Conservation (phyloP, 2,888 invertebrate species). For the Boloria selene region DNA sequence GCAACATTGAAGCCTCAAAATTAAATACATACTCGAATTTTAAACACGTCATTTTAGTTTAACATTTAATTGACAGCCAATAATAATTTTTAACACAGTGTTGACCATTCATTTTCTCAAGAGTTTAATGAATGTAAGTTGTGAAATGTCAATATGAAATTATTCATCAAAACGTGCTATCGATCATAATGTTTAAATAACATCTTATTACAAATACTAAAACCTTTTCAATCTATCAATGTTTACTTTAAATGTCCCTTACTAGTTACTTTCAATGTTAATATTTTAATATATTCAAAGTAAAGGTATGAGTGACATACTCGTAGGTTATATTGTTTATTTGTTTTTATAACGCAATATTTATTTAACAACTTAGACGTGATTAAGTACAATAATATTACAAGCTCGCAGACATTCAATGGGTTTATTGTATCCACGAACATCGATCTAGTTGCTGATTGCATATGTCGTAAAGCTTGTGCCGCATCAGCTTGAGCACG, state of each 20-base stretch:
- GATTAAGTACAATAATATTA: constrained; percentile 6
- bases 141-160: constrained; percentile 20
- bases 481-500: constrained; percentile 9
- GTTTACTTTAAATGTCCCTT: constrained; percentile 10
- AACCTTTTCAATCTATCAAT: constrained; percentile 20
- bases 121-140: constrained; percentile 16
- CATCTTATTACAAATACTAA: constrained; percentile 21
- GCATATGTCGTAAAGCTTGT: constrained; percentile 21
- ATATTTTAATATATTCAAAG: background rate
- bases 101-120: constrained; percentile 10
- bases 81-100: constrained; percentile 15
- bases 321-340: background rate
- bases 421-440: constrained; percentile 15
- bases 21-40: constrained; percentile 4
- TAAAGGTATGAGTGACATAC: too few species aligned
- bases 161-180: constrained; percentile 13
- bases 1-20: constrained; percentile 16
- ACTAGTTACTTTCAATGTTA: background rate
- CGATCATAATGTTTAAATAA: constrained; percentile 13
- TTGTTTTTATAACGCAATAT: background rate
- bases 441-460: constrained; percentile 22
- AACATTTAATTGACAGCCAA: constrained; percentile 22
- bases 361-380: background rate
- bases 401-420: constrained; percentile 10
- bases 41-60: constrained; percentile 16